Evolutionary conservation across 2,797 vertebrate species (phyloP), one percentile per base, ranked within the genome.

Genomic region (Muscicapa comitata): DNA sequence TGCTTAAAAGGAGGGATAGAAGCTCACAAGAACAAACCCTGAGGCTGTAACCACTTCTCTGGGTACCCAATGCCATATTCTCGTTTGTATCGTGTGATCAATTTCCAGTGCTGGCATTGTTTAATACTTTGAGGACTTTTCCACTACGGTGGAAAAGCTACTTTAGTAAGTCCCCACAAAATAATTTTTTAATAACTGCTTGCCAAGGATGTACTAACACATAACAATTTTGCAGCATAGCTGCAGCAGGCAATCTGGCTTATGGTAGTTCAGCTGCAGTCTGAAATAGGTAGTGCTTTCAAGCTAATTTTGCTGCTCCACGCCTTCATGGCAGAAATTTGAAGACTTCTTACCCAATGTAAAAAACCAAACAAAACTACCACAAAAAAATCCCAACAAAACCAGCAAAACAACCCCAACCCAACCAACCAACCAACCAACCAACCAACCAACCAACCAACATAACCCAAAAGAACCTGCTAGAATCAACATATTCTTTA

Each of bases 221-320:
- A 12, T 54, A 78, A 66, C 38, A 68, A 89, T 86, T 95, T 75
- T 86, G 79, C 40, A 86, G 84, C 67, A 43, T 9, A 47, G 81
- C 78, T 93, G 75, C 48, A 76, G 63, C 59, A 91, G 89, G 58
- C 57, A 88, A 78, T 78, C 74, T 82, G 78, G 78, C 37, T 38
- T 45, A 68, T 2, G 40, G 62, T n/a, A 91, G 94, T 75, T 95
- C 89, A 83, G 50, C 54, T 43, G 25, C 66, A 88, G 73, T 87
- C 51, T 91, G 85, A 79, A 83, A 85, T 0, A 76, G 63, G 88
- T 43, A 73, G 51, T 33, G 45, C 40, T 95, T 31, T 93, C 73
- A 93, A 94, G 74, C 86, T 84, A 57, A 47, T 90, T 91, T 66
- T 65, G 62, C 86, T 88, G 77, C 55, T 93, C 88, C 53, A 37